Conservation (phyloP, 2,888 invertebrate species). For the Coenonympha arcania region DNA sequence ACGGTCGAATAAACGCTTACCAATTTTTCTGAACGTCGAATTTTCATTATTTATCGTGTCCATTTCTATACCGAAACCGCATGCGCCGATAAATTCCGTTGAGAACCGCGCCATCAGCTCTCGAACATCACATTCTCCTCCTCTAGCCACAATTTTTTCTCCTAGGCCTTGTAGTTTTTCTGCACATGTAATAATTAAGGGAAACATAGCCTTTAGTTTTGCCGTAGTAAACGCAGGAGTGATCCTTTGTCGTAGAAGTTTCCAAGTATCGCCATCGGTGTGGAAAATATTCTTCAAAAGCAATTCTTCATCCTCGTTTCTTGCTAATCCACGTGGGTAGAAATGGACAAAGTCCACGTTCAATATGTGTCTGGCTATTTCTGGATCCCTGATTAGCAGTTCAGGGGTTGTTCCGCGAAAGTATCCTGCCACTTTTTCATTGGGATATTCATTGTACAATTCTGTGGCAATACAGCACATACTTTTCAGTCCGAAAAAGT, state of each 20-base stretch:
- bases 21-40: constrained; percentile 37
- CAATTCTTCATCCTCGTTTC: constrained; percentile 40
- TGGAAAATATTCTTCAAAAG: constrained; percentile 44
- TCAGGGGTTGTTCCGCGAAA: constrained; percentile 47
- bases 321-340: constrained; percentile 42
- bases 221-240: constrained; percentile 55
- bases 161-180: constrained; percentile 40
- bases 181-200: constrained; percentile 49
- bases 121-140: constrained; percentile 35
- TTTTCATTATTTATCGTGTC: constrained; percentile 38
- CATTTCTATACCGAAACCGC: constrained; percentile 42
- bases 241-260: constrained; percentile 48
- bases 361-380: constrained; percentile 42
- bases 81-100: constrained; percentile 45
- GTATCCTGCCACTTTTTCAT: constrained; percentile 39
- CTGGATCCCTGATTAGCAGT: constrained; percentile 47
- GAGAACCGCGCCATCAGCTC: constrained; percentile 45
- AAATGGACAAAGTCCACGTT: constrained; percentile 47
- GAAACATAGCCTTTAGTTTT: constrained; percentile 57
- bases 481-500: constrained; percentile 36
- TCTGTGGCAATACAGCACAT: constrained; percentile 36
- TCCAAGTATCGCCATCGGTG: constrained; percentile 54
- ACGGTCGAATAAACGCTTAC: constrained; percentile 36
- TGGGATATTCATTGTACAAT: constrained; percentile 28
- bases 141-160: constrained; percentile 26